Conservation (phyloP, 2,113 vertebrate species). For the Holacanthus passer region DNA sequence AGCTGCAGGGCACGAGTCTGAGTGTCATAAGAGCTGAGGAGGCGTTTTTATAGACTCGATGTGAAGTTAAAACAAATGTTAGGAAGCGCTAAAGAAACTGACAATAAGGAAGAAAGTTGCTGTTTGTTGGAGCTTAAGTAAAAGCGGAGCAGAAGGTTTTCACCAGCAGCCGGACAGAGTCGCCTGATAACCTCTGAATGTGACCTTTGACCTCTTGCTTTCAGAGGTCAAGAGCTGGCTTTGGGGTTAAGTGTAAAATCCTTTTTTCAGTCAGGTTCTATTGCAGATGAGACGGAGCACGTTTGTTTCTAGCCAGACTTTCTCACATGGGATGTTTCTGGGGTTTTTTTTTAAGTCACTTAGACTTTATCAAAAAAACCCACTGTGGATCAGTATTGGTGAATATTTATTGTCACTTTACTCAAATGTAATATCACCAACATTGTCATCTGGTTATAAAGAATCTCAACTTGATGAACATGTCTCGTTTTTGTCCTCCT, state of each 20-base stretch:
- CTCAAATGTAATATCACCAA: background rate
- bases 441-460: background rate
- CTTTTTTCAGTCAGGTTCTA: conserved; percentile 12
- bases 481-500: background rate
- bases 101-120: background rate
- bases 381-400: no score
- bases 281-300: background rate
- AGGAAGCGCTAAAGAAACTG: background rate
- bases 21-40: background rate
- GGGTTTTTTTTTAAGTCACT: no score
- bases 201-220: conserved; percentile 55
- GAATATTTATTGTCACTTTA: background rate
- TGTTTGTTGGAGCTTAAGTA: background rate
- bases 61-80: conserved; percentile 14
- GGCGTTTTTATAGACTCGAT: background rate
- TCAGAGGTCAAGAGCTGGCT: conserved; percentile 29
- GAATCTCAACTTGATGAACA: background rate
- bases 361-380: no score
- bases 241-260: conserved; percentile 55
- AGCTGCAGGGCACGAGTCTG: background rate
- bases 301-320: background rate
- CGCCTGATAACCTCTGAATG: conserved; percentile 48
- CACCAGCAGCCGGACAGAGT: conserved; percentile 17
- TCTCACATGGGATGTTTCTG: no score
- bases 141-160: background rate